phyloP scores from a whole-genome alignment of 2,888 invertebrate species.

The Dryobota labecula region DNA sequence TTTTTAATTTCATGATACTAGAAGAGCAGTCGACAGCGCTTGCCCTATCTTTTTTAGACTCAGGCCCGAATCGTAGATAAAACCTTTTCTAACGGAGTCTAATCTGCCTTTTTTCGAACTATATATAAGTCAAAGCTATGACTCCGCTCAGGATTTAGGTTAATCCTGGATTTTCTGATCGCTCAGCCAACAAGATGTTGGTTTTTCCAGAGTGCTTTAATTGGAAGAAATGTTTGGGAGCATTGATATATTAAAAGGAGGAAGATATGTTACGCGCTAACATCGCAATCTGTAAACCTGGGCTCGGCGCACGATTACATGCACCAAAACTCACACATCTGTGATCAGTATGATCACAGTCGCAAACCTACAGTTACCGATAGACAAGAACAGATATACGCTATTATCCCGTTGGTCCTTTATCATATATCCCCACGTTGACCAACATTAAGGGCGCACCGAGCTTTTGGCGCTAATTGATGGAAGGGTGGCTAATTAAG shows the following conservation, averaged over 20 bases:
- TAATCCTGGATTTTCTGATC: conserved; percentile 22
- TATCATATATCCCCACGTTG: too few relatives aligned
- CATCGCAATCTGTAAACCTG: too few relatives aligned
- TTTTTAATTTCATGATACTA: conserved; percentile 1
- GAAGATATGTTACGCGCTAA: too few relatives aligned
- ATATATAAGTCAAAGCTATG: conserved; percentile 18
- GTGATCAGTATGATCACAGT: too few relatives aligned
- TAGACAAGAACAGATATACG: too few relatives aligned
- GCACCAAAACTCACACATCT: too few relatives aligned
- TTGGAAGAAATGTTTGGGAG: background rate
- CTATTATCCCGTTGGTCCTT: too few relatives aligned
- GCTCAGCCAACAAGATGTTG: background rate
- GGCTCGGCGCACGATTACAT: too few relatives aligned
- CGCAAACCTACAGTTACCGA: too few relatives aligned
- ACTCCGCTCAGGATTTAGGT: conserved; percentile 23
- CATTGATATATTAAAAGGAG: too few relatives aligned
- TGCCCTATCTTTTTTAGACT: conserved; percentile 6
- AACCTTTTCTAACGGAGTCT: conserved; percentile 14
- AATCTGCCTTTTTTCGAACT: background rate
- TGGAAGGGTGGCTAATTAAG: too few relatives aligned
- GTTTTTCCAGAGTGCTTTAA: background rate
- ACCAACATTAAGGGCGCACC: background rate
- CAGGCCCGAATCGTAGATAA: background rate
- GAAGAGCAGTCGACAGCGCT: background rate
- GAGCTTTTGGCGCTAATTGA: too few relatives aligned